These are phyloP conservation scores for Eupleurogrammus muticus DNA, from an alignment of 2,797 vertebrate genomes.

Conservation along the genomic window DNA sequence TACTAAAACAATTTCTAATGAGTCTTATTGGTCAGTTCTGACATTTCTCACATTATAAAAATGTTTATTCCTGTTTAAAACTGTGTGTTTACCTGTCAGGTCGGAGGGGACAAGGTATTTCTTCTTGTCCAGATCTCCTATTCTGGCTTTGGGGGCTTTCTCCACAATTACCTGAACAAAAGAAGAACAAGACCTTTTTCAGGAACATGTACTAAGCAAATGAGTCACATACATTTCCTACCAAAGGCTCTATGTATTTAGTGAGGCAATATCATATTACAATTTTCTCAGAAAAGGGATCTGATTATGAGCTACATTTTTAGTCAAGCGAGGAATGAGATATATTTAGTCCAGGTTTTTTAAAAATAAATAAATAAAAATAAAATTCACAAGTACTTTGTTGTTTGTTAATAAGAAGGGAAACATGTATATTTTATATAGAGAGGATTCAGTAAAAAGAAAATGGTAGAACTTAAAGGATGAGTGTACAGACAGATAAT, in stretches of 20 bases:
- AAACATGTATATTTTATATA: neutral
- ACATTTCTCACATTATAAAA: neutral
- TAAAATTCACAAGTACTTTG: neutral
- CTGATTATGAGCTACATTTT: conserved; percentile 22
- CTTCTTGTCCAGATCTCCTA: conserved; percentile 96
- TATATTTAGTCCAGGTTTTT: neutral
- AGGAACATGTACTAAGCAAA: neutral
- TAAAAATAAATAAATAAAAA: neutral
- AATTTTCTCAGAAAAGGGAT: conserved; percentile 55
- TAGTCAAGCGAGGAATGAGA: neutral
- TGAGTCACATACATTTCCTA: neutral
- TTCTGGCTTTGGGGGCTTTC: conserved; percentile 95
- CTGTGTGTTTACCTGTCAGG: conserved; percentile 86
- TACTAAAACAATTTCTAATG: too few species aligned
- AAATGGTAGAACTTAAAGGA: neutral
- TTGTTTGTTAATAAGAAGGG: neutral
- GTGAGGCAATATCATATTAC: neutral
- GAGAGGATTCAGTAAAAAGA: fast-evolving
- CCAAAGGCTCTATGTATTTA: neutral
- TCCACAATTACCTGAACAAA: conserved; percentile 91
- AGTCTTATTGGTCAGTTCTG: neutral
- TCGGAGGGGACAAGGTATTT: conserved; percentile 95
- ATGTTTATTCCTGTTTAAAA: conserved; percentile 47
- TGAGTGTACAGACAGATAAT: neutral
- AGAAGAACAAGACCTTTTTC: neutral